Percentiles rank a stretch among this genome's conserved stretches.
These are phyloP conservation scores for Siphamia tubifer DNA, from an alignment of 2,113 vertebrate species.

Conservation along the genomic window DNA sequence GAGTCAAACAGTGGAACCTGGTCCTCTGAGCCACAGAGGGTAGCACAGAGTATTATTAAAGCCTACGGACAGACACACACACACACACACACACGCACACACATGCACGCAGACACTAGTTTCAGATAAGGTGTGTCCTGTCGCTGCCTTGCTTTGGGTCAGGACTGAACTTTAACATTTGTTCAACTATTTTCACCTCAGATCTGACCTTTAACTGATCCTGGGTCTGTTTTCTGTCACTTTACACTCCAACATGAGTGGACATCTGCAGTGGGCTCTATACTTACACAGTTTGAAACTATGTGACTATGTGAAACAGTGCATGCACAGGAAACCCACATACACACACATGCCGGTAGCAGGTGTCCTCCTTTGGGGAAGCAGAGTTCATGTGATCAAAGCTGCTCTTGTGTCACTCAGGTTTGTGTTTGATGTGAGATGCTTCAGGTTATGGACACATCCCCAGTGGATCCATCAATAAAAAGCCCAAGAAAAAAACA, in stretches of 20 bases:
- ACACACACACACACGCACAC: constrained; percentile 9
- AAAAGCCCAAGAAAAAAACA: not conserved
- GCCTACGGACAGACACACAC: not conserved
- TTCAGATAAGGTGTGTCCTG: constrained; percentile 13
- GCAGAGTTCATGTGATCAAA: constrained; percentile 25
- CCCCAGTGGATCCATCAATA: not conserved
- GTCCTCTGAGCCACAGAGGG: constrained; percentile 15
- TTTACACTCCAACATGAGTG: constrained; percentile 6
- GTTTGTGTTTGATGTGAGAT: constrained; percentile 29
- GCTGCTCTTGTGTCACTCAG: constrained; percentile 4
- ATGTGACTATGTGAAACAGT: too few species aligned
- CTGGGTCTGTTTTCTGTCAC: too few species aligned
- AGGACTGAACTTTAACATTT: constrained; percentile 20
- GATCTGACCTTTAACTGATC: too few species aligned
- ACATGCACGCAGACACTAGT: constrained; percentile 5
- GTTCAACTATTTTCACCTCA: constrained; percentile 21
- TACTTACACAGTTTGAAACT: too few species aligned
- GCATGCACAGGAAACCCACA: not conserved
- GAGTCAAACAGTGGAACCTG: constrained; percentile 2
- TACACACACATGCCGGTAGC: not conserved
- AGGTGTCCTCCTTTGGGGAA: constrained; percentile 17
- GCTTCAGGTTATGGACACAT: not conserved
- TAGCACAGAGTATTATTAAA: constrained; percentile 28
- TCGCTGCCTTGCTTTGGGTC: constrained; percentile 16
- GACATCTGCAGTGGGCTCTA: too few species aligned